Percentiles rank a stretch among this genome's conserved stretches.
phyloP scores from a whole-genome alignment of 2,797 vertebrate species.

The Holocentrus rufus region DNA sequence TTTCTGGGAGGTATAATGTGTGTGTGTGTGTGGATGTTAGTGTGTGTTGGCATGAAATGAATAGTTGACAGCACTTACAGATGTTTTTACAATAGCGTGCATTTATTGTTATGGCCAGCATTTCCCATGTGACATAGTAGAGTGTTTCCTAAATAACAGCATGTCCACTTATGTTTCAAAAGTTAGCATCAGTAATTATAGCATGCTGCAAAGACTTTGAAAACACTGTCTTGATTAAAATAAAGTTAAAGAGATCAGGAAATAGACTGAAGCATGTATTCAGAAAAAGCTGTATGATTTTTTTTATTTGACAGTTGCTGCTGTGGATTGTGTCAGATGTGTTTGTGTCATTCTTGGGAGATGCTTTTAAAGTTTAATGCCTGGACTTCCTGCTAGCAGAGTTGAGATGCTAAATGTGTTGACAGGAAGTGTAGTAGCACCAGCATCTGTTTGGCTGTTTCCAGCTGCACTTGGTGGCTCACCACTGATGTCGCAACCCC shows the following conservation, averaged over 20 bases:
- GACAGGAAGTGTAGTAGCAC: conserved; percentile 19
- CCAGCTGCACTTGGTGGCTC: conserved; percentile 12
- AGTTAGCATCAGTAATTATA: background rate
- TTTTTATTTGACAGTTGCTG: too few species aligned
- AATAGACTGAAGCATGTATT: background rate
- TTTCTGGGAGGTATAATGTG: conserved; percentile 10
- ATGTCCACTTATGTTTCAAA: conserved; percentile 4
- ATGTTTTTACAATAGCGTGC: background rate
- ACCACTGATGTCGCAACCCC: conserved; percentile 5
- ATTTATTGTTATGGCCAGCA: background rate
- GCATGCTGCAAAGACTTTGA: conserved; percentile 6
- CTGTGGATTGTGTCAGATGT: conserved; percentile 9
- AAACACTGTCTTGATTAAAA: background rate
- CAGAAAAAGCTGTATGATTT: background rate
- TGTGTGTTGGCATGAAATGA: conserved; percentile 7
- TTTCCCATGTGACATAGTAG: background rate
- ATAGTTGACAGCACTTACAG: background rate
- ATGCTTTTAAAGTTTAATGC: background rate
- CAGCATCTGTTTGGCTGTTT: conserved; percentile 22
- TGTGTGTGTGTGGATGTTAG: background rate
- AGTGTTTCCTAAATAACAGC: conserved; percentile 16
- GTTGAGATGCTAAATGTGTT: conserved; percentile 15
- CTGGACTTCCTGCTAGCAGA: conserved; percentile 16
- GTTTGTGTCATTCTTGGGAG: conserved; percentile 1
- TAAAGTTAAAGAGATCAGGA: conserved; percentile 3